Evolutionary conservation across 2,888 invertebrate species (phyloP).

Genomic region (Cactoblastis cactorum): DNA sequence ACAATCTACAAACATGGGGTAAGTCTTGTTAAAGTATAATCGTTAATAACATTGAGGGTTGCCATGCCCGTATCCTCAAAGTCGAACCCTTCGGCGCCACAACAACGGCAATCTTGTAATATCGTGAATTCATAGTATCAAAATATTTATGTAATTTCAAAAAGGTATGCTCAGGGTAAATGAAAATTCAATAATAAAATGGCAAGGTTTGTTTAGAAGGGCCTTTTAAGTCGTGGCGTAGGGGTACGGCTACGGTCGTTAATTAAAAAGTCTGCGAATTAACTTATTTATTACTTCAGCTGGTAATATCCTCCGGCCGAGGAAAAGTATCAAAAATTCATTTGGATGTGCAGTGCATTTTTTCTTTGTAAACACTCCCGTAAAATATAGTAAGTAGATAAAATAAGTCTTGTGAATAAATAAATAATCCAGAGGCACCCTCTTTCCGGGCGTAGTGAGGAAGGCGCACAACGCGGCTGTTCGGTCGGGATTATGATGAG

Average conservation of each 20-base stretch:
- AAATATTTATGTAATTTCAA: slow-evolving; percentile 3
- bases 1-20: slow-evolving; percentile 37
- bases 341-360: slow-evolving; percentile 2
- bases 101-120: slow-evolving; percentile 26
- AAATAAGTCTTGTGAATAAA: slow-evolving; percentile 60
- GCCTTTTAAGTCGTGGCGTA: not conserved
- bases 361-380: slow-evolving; percentile 1
- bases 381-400: slow-evolving; percentile 28
- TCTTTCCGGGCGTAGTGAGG: slow-evolving; percentile 47
- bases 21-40: slow-evolving; percentile 36
- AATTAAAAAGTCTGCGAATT: slow-evolving; percentile 5
- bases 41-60: slow-evolving; percentile 35
- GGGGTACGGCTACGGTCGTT: not conserved
- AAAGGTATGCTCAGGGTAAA: not conserved
- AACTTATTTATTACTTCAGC: not conserved
- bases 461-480: slow-evolving; percentile 28
- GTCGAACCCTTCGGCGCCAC: slow-evolving; percentile 24
- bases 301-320: not conserved
- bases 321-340: slow-evolving; percentile 1
- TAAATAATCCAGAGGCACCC: slow-evolving; percentile 56
- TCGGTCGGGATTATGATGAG: slow-evolving; percentile 3
- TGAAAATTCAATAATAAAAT: slow-evolving; percentile 12
- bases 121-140: slow-evolving; percentile 8
- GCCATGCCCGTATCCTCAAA: slow-evolving; percentile 30
- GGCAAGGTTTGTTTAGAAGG: not conserved